phyloP scores from a whole-genome alignment of 2,888 invertebrate species.

The Axea sp. region DNA sequence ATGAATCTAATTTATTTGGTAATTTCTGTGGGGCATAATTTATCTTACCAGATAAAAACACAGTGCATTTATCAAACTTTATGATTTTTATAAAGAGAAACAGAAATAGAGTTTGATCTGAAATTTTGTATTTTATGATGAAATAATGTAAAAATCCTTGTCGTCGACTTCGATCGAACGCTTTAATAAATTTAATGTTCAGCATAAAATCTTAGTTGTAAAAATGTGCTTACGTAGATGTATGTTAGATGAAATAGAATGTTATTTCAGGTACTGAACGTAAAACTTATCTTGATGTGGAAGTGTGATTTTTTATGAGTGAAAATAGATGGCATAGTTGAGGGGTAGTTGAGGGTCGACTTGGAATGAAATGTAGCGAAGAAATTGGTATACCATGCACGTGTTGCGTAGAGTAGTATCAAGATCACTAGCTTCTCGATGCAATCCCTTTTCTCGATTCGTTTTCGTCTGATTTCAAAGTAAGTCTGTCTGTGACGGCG shows the following conservation, averaged over 20 bases:
- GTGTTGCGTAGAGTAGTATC: constrained; percentile 34
- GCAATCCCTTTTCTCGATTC: constrained; percentile 59
- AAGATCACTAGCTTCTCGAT: constrained; percentile 8
- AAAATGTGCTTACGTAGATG: too few species aligned
- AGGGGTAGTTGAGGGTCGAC: constrained; percentile 20
- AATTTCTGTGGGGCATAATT: too few species aligned
- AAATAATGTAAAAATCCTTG: too few species aligned
- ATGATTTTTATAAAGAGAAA: too few species aligned
- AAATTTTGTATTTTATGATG: too few species aligned
- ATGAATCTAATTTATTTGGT: too few species aligned
- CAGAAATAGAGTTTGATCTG: too few species aligned
- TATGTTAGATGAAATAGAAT: constrained; percentile 20
- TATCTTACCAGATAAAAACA: too few species aligned
- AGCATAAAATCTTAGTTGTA: too few species aligned
- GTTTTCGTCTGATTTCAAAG: constrained; percentile 47
- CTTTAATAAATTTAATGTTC: too few species aligned
- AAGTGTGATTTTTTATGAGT: constrained; percentile 55
- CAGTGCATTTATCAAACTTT: too few species aligned
- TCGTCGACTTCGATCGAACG: too few species aligned
- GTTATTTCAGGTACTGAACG: constrained; percentile 18
- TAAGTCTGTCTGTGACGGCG: constrained; percentile 52
- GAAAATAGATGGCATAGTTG: constrained; percentile 23
- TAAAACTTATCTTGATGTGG: constrained; percentile 36
- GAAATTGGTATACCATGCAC: constrained; percentile 59
- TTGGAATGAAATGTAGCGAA: constrained; percentile 21